Evolutionary conservation across 2,113 vertebrate genomes (phyloP).

Genomic region (Myiozetetes cayanensis): DNA sequence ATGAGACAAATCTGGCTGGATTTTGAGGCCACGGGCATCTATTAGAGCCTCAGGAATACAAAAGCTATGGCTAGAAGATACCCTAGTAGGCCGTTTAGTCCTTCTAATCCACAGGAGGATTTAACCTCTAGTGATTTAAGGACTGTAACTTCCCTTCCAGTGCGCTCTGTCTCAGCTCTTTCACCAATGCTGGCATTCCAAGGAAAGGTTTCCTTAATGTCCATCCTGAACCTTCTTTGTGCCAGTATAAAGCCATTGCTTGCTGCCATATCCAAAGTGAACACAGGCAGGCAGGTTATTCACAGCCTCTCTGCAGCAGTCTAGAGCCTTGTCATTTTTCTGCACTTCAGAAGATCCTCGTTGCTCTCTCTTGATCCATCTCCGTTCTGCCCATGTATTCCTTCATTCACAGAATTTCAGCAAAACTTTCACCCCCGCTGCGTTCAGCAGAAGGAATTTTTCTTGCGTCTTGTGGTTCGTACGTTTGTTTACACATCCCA

Average conservation of each 20-base stretch:
- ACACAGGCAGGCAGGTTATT: background rate
- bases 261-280: background rate
- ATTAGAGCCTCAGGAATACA: background rate
- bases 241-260: background rate
- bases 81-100: background rate
- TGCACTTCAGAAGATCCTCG: background rate
- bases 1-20: background rate
- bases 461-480: background rate
- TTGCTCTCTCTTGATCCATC: background rate
- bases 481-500: background rate
- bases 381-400: background rate
- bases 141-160: background rate
- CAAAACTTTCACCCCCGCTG: background rate
- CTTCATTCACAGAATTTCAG: background rate
- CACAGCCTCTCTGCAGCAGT: background rate
- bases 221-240: background rate
- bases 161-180: background rate
- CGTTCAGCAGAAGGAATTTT: background rate
- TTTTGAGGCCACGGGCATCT: background rate
- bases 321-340: background rate
- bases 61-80: background rate
- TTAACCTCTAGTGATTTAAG: background rate
- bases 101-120: background rate
- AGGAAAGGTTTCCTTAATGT: background rate
- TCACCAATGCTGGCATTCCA: background rate